A percentile compares a stretch with the other conserved stretches of the same genome.
These are phyloP conservation scores for Gastracanthus pulcherrimus DNA, from an alignment of 2,888 invertebrate genomes.

Conservation along the genomic window DNA sequence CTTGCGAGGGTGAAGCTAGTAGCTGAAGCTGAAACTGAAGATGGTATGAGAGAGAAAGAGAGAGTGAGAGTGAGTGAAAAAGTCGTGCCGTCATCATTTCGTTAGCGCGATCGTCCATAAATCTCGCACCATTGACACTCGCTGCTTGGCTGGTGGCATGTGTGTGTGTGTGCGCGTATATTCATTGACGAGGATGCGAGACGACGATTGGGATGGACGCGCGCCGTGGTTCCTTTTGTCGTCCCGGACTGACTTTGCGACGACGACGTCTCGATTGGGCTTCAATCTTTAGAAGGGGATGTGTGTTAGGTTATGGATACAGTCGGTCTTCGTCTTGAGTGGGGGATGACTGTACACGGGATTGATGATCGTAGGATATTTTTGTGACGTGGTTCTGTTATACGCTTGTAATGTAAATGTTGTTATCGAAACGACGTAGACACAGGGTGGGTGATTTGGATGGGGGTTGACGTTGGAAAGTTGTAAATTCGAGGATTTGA, in stretches of 20 bases:
- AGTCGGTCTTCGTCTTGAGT: background rate
- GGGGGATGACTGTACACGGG: background rate
- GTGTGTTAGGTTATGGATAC: too few species aligned
- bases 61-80: constrained; percentile 4
- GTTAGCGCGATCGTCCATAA: constrained; percentile 58
- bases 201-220: background rate
- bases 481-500: too few species aligned
- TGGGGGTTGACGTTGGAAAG: too few species aligned
- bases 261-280: constrained; percentile 21
- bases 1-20: background rate
- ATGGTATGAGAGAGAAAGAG: background rate
- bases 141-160: background rate
- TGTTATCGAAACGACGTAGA: too few species aligned
- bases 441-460: too few species aligned
- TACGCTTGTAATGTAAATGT: background rate
- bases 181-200: constrained; percentile 2
- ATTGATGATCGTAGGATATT: constrained; percentile 29
- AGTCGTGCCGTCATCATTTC: constrained; percentile 58
- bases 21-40: background rate
- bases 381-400: background rate
- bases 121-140: constrained; percentile 55
- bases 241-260: background rate
- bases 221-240: background rate
- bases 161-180: background rate
- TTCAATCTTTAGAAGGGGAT: background rate